Evolutionary conservation across 2,797 vertebrate species (phyloP).

Genomic region (Lemur catta): DNA sequence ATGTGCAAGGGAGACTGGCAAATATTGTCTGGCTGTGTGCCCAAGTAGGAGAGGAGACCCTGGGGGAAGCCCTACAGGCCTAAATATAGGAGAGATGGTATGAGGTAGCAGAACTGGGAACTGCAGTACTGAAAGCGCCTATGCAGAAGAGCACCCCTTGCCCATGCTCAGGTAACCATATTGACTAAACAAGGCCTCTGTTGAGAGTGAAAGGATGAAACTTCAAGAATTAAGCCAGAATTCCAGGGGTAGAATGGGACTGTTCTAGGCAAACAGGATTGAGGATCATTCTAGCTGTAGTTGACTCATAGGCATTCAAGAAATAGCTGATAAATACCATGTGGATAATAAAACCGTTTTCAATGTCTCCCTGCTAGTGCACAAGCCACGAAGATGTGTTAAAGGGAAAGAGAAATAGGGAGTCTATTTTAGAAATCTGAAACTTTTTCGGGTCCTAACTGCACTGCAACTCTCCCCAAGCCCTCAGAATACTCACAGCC

Average conservation of each 20-base stretch:
- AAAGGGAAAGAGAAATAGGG: not conserved
- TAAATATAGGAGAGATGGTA: not conserved
- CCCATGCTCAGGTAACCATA: not conserved
- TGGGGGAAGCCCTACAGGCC: rapidly evolving
- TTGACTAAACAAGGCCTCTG: not conserved
- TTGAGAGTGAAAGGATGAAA: not conserved
- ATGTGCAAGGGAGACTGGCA: not conserved
- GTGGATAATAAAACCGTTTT: not conserved
- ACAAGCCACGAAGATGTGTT: not conserved
- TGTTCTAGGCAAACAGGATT: not conserved
- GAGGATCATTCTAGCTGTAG: not conserved
- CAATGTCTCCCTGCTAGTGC: not conserved
- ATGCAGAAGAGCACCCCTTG: not conserved
- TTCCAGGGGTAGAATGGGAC: not conserved
- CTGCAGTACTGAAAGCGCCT: not conserved
- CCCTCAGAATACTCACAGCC: not conserved
- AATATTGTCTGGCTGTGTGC: not conserved
- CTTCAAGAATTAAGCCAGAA: not conserved
- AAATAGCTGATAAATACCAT: not conserved
- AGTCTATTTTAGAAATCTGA: not conserved
- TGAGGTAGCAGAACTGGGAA: not conserved
- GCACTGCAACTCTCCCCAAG: not conserved
- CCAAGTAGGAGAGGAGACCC: not conserved
- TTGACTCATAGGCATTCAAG: not conserved
- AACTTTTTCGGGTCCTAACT: not conserved